Base-by-base conservation (phyloP, 37 sponge, comb jelly and placozoan genomes). In the Crambe crambe region DNA sequence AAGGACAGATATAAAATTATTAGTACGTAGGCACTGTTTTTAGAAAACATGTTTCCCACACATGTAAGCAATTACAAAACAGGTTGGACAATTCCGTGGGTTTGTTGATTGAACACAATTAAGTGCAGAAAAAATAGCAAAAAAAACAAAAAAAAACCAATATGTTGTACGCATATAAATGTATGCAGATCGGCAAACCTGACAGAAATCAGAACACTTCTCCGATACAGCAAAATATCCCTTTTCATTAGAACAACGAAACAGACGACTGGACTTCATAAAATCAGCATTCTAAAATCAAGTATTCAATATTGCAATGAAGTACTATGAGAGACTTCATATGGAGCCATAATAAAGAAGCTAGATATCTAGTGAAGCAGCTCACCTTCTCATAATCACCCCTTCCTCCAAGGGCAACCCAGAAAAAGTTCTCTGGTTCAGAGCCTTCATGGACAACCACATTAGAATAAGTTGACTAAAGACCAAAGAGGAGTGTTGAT, bases 361-460 rank as follows among this genome's bases (percentile, higher is more conserved):
- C 9, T n/a, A 22, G 22, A 18, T 54, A 54, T 18, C 10, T 27
- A 63, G 8, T 25, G n/a, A 63, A 63, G n/a, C 25, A 23, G 26
- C 58, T 80, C 47, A 80, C 87, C 12, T 44, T 75, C 26, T 87
- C 87, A 58, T 87, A 87, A 1, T 47, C 44, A 30, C 59, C 58
- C 42, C 68, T 81, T 39, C 95, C 95, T 22, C 95, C 95, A 37
- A 98, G 86, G 8, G 95, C 98, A 12, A 91, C 93, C 98, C 98
- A 98, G 87, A 98, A 98, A 86, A 95, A 95, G 75, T 96, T 96
- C 83, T 92, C 93, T 22, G 96, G 96, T 54, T 96, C 96, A 35
- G 74, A 51, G 35, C 96, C 96, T 71, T 96, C 96, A 8, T 70
- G 23, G 38, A 96, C 65, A 23, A 84, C 68, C 72, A 89, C 90